phyloP scores from a whole-genome alignment of 2,797 vertebrate genomes.

The Cossypha heuglini region DNA sequence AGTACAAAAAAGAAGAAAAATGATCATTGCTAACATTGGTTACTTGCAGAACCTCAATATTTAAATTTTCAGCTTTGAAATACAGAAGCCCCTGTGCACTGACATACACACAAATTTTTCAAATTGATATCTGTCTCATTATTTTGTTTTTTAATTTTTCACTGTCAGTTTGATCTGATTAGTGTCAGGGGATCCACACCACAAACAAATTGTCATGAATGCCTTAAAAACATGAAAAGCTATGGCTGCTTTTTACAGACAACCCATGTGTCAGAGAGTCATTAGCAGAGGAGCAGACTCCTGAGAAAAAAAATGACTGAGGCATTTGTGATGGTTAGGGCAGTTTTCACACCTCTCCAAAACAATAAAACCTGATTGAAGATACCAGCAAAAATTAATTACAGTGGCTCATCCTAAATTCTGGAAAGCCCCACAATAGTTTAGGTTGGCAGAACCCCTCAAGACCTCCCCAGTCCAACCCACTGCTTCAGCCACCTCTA shows the following conservation, averaged over 20 bases:
- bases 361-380: background rate
- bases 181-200: background rate
- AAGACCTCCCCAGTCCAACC: background rate
- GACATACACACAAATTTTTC: background rate
- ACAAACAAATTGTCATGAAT: background rate
- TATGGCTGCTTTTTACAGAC: background rate
- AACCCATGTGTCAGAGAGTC: background rate
- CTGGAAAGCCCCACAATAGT: background rate
- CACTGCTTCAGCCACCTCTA: background rate
- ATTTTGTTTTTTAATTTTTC: background rate
- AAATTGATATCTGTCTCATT: background rate
- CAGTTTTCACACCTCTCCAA: background rate
- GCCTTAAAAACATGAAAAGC: background rate
- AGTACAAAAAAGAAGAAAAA: background rate
- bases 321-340: background rate
- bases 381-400: background rate
- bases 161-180: background rate
- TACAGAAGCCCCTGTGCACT: rapidly evolving
- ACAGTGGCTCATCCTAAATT: background rate
- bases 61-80: background rate
- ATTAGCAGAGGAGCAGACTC: background rate
- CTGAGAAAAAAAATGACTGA: background rate
- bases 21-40: rapidly evolving
- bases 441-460: background rate
- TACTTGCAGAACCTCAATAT: background rate